phyloP scores from a whole-genome alignment of 2,888 invertebrate genomes.

The Lomographa bimaculata region DNA sequence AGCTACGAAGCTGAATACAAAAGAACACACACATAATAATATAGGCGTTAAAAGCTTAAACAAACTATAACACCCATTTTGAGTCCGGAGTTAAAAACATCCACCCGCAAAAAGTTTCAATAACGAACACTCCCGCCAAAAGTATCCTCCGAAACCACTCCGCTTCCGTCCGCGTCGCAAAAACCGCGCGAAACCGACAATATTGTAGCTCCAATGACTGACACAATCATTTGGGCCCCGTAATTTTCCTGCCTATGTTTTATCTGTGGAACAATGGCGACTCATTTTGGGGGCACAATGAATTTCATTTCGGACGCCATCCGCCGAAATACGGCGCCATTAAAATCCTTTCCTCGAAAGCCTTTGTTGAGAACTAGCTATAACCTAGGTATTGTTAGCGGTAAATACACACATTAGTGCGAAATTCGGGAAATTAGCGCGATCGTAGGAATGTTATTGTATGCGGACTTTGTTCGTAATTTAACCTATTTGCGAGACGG shows the following conservation, averaged over 20 bases:
- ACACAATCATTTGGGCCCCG: slow-evolving; percentile 58
- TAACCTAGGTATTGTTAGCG: slow-evolving; percentile 34
- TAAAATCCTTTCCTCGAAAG: slow-evolving; percentile 56
- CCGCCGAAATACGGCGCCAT: slow-evolving; percentile 67
- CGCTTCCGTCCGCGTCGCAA: slow-evolving; percentile 33
- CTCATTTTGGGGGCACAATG: slow-evolving; percentile 76
- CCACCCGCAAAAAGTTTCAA: slow-evolving; percentile 16
- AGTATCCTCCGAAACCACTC: slow-evolving; percentile 16
- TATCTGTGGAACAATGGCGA: slow-evolving; percentile 71
- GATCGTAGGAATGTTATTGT: slow-evolving; percentile 10
- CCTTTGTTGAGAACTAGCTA: slow-evolving; percentile 37
- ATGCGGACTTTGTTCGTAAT: slow-evolving; percentile 7
- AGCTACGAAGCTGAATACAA: too few species aligned
- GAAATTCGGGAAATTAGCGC: slow-evolving; percentile 30
- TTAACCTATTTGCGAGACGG: slow-evolving; percentile 1
- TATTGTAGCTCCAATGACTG: slow-evolving; percentile 66
- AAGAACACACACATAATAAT: too few species aligned
- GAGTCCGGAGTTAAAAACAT: slow-evolving; percentile 1
- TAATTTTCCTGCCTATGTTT: slow-evolving; percentile 79
- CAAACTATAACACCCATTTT: too few species aligned
- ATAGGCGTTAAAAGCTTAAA: too few species aligned
- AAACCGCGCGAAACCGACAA: slow-evolving; percentile 49
- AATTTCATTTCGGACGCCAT: slow-evolving; percentile 70
- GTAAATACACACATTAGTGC: slow-evolving; percentile 33
- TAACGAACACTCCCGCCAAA: slow-evolving; percentile 12